Evolutionary conservation across 2,888 invertebrate species (phyloP), one percentile per base, ranked within the genome.

Genomic region (Leucophenga montana): DNA sequence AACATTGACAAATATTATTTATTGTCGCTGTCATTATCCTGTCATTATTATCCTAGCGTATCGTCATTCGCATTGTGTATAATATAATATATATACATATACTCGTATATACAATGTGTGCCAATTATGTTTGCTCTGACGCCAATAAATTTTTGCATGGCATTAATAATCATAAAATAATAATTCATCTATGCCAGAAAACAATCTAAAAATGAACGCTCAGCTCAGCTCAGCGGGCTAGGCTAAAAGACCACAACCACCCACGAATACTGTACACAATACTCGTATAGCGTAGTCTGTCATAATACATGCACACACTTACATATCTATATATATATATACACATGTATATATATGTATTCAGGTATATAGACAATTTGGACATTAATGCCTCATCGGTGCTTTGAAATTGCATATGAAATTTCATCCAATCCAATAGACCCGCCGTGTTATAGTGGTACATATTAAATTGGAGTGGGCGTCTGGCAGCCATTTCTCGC

Each of bases 381-480:
- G 67, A 61, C 53, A 68, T 61, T 61, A 68, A 68, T 68, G 61
- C 50, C 33, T 8, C 14, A n/a, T 9, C 46, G 46, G 16, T 57
- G 54, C 71, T 76, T 27, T 68, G 53, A 71, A 61, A 39, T 5
- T 6, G 48, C 66, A 71, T 82, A 79, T 83, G 80, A 75, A 76
- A 82, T 82, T 83, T 80, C 82, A 83, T 78, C 82, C 80, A 83
- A 83, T 78, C 70, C 27, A 70, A 66, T 64, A 73, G 75, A n/a
- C 70, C n/a, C n/a, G 33, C 33, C 31, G 9, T n/a, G n/a, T 27
- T 50, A 16, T 50, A 50, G 50, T 50, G 50, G n/a, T 13, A 16
- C 50, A 50, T n/a, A 18, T 18, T 50, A 16, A 48, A 31, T 33
- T 53, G 39, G 39, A 5, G 39, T 39, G 53, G 31, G 18, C n/a